Evolutionary conservation across 1,140 invertebrate genomes (phyloP).

Genomic region (Radopholus similis): DNA sequence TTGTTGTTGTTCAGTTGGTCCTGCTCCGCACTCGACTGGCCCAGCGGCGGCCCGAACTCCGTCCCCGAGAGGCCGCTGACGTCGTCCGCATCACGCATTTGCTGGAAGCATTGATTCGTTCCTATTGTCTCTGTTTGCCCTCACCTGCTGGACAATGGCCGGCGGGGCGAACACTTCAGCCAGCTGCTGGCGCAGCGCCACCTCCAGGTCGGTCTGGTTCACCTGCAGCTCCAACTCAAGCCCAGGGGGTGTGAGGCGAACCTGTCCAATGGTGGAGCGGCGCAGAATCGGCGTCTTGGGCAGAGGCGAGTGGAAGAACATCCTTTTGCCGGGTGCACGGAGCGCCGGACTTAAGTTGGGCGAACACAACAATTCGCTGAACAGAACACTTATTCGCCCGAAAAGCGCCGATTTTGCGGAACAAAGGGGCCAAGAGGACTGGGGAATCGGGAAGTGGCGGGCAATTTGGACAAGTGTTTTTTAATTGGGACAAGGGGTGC

Average conservation of each 20-base stretch:
- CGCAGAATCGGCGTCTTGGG: neutral
- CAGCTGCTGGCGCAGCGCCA: constrained; percentile 4
- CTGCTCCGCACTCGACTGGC: neutral
- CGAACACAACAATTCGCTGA: too few species aligned
- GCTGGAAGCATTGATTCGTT: neutral
- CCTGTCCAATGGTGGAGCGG: constrained; percentile 15
- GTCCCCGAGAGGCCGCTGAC: neutral
- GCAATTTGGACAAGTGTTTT: too few species aligned
- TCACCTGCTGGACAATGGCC: neutral
- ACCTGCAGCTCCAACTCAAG: neutral
- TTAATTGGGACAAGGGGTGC: too few species aligned
- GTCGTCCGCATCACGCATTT: neutral
- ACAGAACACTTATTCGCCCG: too few species aligned
- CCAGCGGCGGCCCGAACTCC: neutral
- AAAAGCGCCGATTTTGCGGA: too few species aligned
- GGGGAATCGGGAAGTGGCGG: too few species aligned
- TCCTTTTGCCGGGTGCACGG: neutral
- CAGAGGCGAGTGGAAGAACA: constrained; percentile 18
- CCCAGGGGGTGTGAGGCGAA: neutral
- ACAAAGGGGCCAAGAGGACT: too few species aligned
- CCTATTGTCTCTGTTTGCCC: neutral
- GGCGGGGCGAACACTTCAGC: constrained; percentile 13
- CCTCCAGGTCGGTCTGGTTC: neutral
- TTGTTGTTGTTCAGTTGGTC: constrained; percentile 7
- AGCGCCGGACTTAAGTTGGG: too few species aligned